These are phyloP conservation scores for Prionailurus viverrinus DNA, from an alignment of 2,113 vertebrate genomes.

Conservation along the genomic window DNA sequence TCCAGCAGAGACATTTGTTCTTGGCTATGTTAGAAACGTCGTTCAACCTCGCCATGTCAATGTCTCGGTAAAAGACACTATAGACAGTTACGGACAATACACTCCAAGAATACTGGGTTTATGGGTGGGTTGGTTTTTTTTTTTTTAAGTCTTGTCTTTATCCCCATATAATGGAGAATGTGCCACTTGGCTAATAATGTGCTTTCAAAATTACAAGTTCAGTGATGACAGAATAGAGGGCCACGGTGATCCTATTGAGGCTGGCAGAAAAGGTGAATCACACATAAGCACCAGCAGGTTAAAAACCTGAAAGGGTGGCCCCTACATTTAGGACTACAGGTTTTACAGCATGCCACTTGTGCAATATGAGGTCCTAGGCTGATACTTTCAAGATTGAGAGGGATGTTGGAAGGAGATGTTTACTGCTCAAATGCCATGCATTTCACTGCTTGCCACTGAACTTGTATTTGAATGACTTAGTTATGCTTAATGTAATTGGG, in stretches of 20 bases:
- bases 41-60: neutral
- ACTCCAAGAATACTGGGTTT: constrained; percentile 73
- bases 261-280: neutral
- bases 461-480: constrained; percentile 87
- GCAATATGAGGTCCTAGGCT: constrained; percentile 77
- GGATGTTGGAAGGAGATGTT: constrained; percentile 52
- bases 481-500: constrained; percentile 87
- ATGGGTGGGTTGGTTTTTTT: neutral
- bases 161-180: constrained; percentile 83
- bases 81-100: constrained; percentile 20
- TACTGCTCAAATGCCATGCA: constrained; percentile 54
- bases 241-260: neutral
- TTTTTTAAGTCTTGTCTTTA: constrained; percentile 72
- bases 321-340: neutral
- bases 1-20: constrained; percentile 54
- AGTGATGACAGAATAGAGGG: constrained; percentile 51
- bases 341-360: constrained; percentile 54
- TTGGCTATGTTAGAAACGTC: constrained; percentile 25
- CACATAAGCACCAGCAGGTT: constrained; percentile 37
- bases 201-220: constrained; percentile 79
- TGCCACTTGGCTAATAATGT: constrained; percentile 79
- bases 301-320: constrained; percentile 60
- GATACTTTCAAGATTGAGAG: constrained; percentile 21
- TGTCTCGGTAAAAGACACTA: constrained; percentile 72
- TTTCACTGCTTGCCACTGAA: constrained; percentile 78